These are phyloP conservation scores for Nothocercus julius DNA, from an alignment of 2,113 vertebrate genomes.

Conservation along the genomic window DNA sequence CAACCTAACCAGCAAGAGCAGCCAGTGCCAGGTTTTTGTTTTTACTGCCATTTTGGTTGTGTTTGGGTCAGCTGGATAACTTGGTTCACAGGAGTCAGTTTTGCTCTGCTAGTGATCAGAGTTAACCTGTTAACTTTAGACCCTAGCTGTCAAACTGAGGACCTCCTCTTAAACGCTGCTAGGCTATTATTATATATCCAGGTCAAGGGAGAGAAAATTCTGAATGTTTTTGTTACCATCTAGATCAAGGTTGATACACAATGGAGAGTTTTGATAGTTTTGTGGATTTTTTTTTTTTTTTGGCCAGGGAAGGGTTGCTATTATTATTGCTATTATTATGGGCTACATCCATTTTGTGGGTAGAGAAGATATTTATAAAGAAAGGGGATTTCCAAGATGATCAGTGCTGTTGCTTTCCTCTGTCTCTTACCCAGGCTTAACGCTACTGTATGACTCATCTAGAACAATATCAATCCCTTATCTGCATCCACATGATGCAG, in stretches of 20 bases:
- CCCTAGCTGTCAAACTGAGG: background rate
- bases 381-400: background rate
- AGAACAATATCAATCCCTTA: background rate
- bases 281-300: too few relatives aligned
- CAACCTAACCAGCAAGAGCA: background rate
- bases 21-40: accelerated
- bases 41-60: background rate
- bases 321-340: background rate
- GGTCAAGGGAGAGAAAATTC: background rate
- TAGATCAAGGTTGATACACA: background rate
- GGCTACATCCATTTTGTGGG: background rate
- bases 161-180: background rate
- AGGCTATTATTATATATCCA: background rate
- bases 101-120: background rate
- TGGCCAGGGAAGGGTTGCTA: background rate
- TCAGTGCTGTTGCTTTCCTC: background rate
- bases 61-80: background rate
- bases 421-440: background rate
- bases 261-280: background rate
- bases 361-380: background rate
- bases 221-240: background rate
- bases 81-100: background rate
- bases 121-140: background rate
- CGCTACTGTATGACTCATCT: background rate
- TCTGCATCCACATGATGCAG: background rate